A percentile compares a stretch with the other conserved stretches of the same genome.
Conservation (phyloP, 2,888 invertebrate species). For the Hyposoter didymator region DNA sequence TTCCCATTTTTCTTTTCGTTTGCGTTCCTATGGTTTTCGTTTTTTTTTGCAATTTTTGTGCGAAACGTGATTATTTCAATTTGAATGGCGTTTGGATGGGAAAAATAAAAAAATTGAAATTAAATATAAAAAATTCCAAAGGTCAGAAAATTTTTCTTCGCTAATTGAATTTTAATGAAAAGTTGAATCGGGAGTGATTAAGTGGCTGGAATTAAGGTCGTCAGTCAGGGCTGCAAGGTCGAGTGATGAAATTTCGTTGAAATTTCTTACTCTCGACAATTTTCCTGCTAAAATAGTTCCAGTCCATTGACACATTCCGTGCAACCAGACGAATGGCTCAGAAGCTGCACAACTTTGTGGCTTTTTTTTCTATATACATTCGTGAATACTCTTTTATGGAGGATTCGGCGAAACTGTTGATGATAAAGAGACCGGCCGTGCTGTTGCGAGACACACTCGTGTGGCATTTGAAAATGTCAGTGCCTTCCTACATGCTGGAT, state of each 20-base stretch:
- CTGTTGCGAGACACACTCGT: slow-evolving; percentile 65
- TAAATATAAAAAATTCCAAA: no score
- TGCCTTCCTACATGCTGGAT: slow-evolving; percentile 78
- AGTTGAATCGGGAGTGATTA: not conserved
- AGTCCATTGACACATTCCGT: not conserved
- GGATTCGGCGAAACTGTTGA: slow-evolving; percentile 49
- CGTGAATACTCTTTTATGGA: slow-evolving; percentile 5
- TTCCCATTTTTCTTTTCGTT: no score
- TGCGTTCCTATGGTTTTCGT: no score
- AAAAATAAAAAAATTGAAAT: no score
- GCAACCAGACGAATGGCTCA: not conserved
- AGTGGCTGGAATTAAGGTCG: not conserved
- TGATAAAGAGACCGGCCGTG: slow-evolving; percentile 74
- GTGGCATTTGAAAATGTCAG: slow-evolving; percentile 83
- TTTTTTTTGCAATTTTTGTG: no score
- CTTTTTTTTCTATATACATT: not conserved
- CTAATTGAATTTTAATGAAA: not conserved
- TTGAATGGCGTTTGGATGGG: no score
- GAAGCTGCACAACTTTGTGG: not conserved
- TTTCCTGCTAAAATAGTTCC: not conserved
- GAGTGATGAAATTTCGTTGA: not conserved
- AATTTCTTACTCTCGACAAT: not conserved
- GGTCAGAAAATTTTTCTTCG: no score
- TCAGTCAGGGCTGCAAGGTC: not conserved
- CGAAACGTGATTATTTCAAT: no score